Conservation (phyloP, 1,140 invertebrate species). For the Hestina assimilis region DNA sequence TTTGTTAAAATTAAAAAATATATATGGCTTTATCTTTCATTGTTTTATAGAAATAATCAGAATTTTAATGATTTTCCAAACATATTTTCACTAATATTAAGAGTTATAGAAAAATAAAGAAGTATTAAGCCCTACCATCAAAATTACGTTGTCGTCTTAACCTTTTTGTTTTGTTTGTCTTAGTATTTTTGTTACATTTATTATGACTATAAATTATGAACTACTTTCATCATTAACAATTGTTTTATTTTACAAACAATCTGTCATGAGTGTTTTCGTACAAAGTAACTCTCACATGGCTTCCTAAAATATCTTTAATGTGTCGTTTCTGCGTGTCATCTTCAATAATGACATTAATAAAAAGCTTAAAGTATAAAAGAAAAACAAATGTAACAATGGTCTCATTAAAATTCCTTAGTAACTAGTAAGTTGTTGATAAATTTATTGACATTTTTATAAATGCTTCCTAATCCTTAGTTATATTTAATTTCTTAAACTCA, state of each 20-base stretch:
- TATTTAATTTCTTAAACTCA: neutral
- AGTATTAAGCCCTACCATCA: too few species aligned
- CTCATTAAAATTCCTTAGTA: slow-evolving; percentile 11
- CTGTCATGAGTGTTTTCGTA: too few species aligned
- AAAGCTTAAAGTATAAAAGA: too few species aligned
- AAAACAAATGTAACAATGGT: neutral
- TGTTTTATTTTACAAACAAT: too few species aligned
- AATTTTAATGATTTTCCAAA: too few species aligned
- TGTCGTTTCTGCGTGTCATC: neutral
- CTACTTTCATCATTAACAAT: neutral
- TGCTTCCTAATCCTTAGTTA: neutral
- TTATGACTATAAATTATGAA: neutral
- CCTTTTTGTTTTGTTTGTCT: too few species aligned
- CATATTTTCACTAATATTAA: too few species aligned
- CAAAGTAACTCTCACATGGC: neutral
- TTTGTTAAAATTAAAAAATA: too few species aligned
- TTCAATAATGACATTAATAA: neutral
- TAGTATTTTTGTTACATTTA: neutral
- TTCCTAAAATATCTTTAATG: neutral
- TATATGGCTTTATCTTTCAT: too few species aligned
- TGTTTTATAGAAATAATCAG: too few species aligned
- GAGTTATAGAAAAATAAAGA: too few species aligned
- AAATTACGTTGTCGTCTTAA: too few species aligned
- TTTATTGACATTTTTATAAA: neutral
- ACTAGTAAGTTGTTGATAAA: slow-evolving; percentile 1